Evolutionary conservation across 2,113 vertebrate genomes (phyloP).

Genomic region (Aldabrachelys gigantea): DNA sequence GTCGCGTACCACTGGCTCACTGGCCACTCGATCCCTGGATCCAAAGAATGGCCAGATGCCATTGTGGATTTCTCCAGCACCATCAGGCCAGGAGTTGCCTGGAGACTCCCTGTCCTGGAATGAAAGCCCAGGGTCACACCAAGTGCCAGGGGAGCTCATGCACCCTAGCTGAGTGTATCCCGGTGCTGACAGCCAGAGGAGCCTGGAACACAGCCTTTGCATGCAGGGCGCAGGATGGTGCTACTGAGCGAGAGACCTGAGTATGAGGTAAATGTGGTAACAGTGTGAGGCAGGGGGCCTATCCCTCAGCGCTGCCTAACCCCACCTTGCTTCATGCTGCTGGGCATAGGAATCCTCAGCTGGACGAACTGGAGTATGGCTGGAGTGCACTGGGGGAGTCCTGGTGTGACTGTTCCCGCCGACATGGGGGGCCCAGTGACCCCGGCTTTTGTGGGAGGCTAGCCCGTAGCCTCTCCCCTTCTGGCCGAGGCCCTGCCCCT

Average conservation of each 20-base stretch:
- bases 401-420: neutral
- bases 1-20: neutral
- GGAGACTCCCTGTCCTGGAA: neutral
- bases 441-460: no score
- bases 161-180: neutral
- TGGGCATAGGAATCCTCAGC: fast-evolving
- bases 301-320: no score
- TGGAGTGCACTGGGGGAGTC: neutral
- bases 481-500: no score
- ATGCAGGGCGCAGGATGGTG: neutral
- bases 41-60: neutral
- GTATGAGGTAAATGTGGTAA: neutral
- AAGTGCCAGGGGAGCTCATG: neutral
- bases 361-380: fast-evolving
- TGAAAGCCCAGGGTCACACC: neutral
- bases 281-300: neutral
- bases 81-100: neutral
- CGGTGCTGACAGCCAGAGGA: neutral
- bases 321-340: neutral
- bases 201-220: neutral
- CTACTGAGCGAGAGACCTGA: neutral
- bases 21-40: neutral
- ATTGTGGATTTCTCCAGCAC: neutral
- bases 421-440: no score
- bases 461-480: no score